Evolutionary conservation across 2,113 vertebrate species (phyloP), one percentile per base, ranked within the genome.

Genomic region (Chitala chitala): DNA sequence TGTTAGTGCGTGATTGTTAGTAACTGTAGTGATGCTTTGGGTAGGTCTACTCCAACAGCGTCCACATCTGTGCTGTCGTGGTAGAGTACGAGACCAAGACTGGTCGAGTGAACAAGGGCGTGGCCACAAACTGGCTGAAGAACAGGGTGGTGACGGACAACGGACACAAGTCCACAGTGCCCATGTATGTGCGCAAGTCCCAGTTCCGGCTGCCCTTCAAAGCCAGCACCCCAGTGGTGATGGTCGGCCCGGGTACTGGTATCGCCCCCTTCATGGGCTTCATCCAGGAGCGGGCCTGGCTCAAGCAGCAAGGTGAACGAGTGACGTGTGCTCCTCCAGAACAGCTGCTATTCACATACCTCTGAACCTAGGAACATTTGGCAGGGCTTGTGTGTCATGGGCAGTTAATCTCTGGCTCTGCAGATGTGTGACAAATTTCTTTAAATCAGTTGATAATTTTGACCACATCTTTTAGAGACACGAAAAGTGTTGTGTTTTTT

Each of bases 191-290:
- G 6, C 87, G 94, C 56, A 94, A 94, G 80, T 95, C 94, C 0
- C 94, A 95, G 81, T 94, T 95, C 72, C 90, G 92, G 36, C 84
- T 95, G 76, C 94, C 93, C 29, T 94, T 92, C 86, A 94, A 94
- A 76, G 54, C 92, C 78, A 88, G 86, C 83, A 93, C 88, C 0
- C 92, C 94, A 0, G 78, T 95, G 42, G 78, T 95, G 79, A 94
- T 95, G 94, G 85, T 94, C 0, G 93, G 93, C 0, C 93, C 93
- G 0, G 93, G 93, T 4, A 94, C 94, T 0, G 94, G 94, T 20
- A 31, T 95, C 0, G 93, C 94, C 20, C 94, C 94, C 55, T 95
- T 95, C 81, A 76, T 94, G 0, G 93, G 94, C 69, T 95, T 95
- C 84, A 89, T 95, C 71, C 92, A 94, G 81, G 93, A 95, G 79